Base-by-base conservation (phyloP, 1,140 invertebrate genomes). In the Diplogasteroides magnus region DNA sequence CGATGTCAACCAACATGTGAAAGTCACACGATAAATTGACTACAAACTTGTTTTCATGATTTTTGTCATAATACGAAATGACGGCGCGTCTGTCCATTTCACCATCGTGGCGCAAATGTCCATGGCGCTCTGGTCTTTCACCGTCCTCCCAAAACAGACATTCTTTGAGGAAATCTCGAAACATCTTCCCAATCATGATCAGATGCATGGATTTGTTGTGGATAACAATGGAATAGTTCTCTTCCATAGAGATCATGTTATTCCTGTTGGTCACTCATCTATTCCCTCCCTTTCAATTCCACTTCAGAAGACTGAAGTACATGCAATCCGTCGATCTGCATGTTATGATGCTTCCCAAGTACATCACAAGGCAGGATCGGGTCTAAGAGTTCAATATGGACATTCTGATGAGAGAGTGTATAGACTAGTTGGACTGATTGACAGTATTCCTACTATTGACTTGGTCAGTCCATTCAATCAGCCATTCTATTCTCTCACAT, bases 181-280 rank as follows among this genome's bases (percentile, higher is more conserved):
- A 32, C 23, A 60, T 28, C 29, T 62, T n/a, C 58, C 61, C 32
- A 68, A 61, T 29, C 62, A 68, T 37, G 77, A 78, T 26, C 68
- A 76, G 31, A 61, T 77, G 19, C 76, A 79, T 62, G 68, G 69
- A 13, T 83, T 83, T 69, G 61, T 83, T 26, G 68, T 83, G 19
- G 80, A 82, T 60, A 80, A 83, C 68, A 83, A 82, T 64, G 80
- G 79, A 68, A 75, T 82, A 55, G 72, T 81, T 13, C 68, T 81
- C 56, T 82, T 73, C 61, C 80, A 82, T 75, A 79, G 79, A 25
- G 69, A 68, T 23, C 67, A 72, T 13, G 69, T 66, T n/a, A 62
- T 74, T 56, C 78, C 78, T 11, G 75, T 76, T 58, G 66, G 69
- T 62, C 32, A 19, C 3, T 65, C n/a, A 1, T 59, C 67, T 26